Percentiles rank a stretch among this genome's conserved stretches.
These are phyloP conservation scores for Torymus auratus DNA, from an alignment of 2,888 invertebrate genomes.

Conservation along the genomic window DNA sequence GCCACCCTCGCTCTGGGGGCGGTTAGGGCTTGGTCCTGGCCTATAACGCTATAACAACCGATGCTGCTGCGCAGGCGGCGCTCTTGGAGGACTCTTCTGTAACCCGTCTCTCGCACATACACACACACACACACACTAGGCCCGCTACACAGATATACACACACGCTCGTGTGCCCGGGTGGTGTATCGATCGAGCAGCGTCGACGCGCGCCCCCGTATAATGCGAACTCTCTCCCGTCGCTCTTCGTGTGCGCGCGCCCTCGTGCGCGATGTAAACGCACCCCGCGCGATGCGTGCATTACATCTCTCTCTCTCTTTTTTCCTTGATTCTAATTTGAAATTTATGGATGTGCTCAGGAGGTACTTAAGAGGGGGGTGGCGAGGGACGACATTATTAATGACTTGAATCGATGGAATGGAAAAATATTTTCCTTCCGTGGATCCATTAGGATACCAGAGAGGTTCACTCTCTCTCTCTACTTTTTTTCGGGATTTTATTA, in stretches of 20 bases:
- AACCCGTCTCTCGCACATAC: background rate
- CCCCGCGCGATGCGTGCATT: conserved; percentile 20
- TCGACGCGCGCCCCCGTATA: conserved; percentile 13
- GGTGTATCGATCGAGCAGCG: conserved; percentile 25
- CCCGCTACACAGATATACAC: background rate
- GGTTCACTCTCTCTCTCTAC: too few relatives aligned
- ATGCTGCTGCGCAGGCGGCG: background rate
- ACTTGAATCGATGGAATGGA: too few relatives aligned
- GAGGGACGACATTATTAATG: too few relatives aligned
- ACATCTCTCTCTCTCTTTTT: conserved; percentile 4
- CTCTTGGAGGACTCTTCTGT: background rate
- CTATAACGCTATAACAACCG: background rate
- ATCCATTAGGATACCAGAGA: too few relatives aligned
- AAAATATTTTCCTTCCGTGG: too few relatives aligned
- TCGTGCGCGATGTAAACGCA: conserved; percentile 34
- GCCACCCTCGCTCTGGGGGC: too few relatives aligned
- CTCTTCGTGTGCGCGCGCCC: conserved; percentile 2
- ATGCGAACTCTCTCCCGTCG: background rate
- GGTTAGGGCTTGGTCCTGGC: background rate
- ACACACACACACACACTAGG: background rate
- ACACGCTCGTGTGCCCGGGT: background rate
- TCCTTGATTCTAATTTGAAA: too few relatives aligned
- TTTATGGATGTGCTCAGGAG: too few relatives aligned
- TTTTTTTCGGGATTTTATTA: too few relatives aligned
- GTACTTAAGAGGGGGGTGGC: too few relatives aligned